Evolutionary conservation across 2,113 vertebrate species (phyloP), one percentile per base, ranked within the genome.

Genomic region (Nesospiza acunhae): DNA sequence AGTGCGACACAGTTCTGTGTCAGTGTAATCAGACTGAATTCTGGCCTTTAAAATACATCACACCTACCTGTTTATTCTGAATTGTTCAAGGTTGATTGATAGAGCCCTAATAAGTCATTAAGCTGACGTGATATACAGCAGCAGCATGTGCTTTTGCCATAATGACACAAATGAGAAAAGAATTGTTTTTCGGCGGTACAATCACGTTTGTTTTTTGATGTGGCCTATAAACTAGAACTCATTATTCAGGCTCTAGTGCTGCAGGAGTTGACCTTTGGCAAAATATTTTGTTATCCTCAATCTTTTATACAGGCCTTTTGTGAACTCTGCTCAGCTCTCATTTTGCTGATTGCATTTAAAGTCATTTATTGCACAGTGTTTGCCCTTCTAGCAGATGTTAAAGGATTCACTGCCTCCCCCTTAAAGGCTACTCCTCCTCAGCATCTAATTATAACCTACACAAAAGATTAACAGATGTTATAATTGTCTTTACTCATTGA

Each of bases 391-490:
- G 95, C 98, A 98, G 98, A 98, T 98, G 98, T 97, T 98, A 97
- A 96, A 98, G 95, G 96, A 96, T 97, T 95, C 94, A 87, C 95
- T 94, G 89, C 94, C 93, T 96, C 91, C 96, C 84, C 91, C 94
- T 94, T 84, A 98, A 98, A 97, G 97, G 93, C 97, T 98, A 94
- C 96, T 98, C 97, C 96, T 97, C 96, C 33, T 8, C 63, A 97
- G 97, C 94, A 97, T 98, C 97, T 98, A 97, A 98, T 98, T 98
- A 98, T 97, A 97, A 97, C 95, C 92, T 91, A 90, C 92, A 97
- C 97, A 98, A 98, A 98, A 98, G 98, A 98, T 98, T 98, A 98
- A 98, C 98, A 98, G 98, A 98, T 98, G 98, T 98, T 98, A 97
- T 98, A 98, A 98, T 98, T 98, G 97, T 97, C 98, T 98, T 98